A percentile compares a stretch with the other conserved stretches of the same genome.
Conservation (phyloP, 2,797 vertebrate species). For the Xerus rutilus region DNA sequence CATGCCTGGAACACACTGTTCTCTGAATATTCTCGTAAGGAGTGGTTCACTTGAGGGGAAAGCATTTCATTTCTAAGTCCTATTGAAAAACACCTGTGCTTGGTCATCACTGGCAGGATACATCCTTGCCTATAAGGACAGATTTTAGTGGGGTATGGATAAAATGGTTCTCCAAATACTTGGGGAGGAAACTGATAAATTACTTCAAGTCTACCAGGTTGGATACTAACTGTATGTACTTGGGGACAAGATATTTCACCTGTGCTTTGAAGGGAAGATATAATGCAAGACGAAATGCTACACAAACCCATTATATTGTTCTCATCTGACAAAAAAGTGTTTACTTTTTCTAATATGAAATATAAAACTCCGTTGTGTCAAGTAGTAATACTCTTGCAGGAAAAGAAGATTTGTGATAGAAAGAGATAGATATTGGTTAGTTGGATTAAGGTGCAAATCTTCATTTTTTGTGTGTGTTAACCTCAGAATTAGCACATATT, state of each 20-base stretch:
- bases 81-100: constrained; percentile 64
- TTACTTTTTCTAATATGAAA: constrained; percentile 16
- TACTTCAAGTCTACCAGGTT: background rate
- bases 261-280: background rate
- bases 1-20: constrained; percentile 77
- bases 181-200: background rate
- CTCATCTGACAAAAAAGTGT: background rate
- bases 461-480: constrained; percentile 24
- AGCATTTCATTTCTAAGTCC: constrained; percentile 62
- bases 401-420: background rate
- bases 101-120: constrained; percentile 41
- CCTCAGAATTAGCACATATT: constrained; percentile 35
- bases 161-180: constrained; percentile 32
- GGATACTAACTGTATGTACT: background rate
- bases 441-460: background rate
- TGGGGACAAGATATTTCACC: background rate
- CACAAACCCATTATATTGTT: background rate
- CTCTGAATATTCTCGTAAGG: constrained; percentile 74
- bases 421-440: background rate
- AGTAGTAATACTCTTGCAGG: background rate
- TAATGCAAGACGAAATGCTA: background rate
- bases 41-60: constrained; percentile 76
- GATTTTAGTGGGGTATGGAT: background rate
- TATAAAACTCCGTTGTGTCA: background rate
- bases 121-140: background rate